phyloP scores from a whole-genome alignment of 2,797 vertebrate species.

The Botia kubotai region DNA sequence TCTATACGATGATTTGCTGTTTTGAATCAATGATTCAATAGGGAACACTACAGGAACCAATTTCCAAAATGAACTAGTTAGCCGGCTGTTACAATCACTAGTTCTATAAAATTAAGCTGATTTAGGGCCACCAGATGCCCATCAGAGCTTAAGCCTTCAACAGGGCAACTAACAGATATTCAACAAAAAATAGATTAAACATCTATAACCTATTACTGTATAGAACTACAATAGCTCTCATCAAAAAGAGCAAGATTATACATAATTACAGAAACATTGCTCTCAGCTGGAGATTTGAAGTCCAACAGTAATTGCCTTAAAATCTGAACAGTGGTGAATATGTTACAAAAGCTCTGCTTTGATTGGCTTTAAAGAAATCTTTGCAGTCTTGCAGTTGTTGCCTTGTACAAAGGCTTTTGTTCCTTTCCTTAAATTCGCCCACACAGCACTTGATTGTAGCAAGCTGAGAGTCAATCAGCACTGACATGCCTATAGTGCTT shows the following conservation, averaged over 20 bases:
- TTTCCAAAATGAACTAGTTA: too few species aligned
- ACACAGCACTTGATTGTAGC: background rate
- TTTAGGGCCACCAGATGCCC: too few species aligned
- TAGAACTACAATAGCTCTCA: too few species aligned
- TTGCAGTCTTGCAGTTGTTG: background rate
- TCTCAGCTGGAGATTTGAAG: background rate
- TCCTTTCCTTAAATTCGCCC: background rate
- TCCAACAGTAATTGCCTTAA: background rate
- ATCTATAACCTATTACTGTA: background rate
- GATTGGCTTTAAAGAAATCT: background rate
- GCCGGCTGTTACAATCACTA: too few species aligned
- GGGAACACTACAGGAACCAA: too few species aligned
- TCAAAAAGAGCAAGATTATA: background rate
- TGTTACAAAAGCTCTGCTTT: background rate
- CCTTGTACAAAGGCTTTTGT: too few species aligned
- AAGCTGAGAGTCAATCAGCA: background rate
- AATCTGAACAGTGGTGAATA: background rate
- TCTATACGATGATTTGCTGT: background rate
- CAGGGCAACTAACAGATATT: too few species aligned
- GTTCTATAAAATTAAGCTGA: too few species aligned
- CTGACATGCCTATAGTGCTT: background rate
- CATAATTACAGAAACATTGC: background rate
- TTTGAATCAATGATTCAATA: too few species aligned
- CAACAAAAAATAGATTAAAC: background rate
- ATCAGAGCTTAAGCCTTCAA: too few species aligned